phyloP scores from a whole-genome alignment of 2,113 vertebrate genomes.

The Pluvianellus socialis region DNA sequence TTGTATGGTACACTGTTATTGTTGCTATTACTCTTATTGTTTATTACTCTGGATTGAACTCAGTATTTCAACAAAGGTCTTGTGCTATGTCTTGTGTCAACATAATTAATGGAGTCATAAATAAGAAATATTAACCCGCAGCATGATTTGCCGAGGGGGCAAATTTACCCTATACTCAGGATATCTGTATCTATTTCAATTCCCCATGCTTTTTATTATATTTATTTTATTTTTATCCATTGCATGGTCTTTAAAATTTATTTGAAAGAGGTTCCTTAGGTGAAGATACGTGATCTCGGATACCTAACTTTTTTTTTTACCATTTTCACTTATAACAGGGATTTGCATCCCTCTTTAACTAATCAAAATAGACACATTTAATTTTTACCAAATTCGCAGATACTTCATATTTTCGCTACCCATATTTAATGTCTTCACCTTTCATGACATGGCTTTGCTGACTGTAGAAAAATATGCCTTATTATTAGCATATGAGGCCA shows the following conservation, averaged over 20 bases:
- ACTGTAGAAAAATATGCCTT: not conserved
- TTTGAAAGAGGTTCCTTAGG: not conserved
- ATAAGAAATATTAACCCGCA: not conserved
- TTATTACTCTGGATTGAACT: not conserved
- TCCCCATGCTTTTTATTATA: not conserved
- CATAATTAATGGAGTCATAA: not conserved
- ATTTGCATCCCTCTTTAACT: not conserved
- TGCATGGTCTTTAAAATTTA: not conserved
- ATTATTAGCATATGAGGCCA: not conserved
- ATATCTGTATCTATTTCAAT: not conserved
- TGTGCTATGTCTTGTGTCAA: not conserved
- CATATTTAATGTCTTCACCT: not conserved
- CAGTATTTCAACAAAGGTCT: not conserved
- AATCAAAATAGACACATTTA: not conserved
- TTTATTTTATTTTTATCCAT: not conserved
- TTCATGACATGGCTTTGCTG: not conserved
- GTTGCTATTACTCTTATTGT: not conserved
- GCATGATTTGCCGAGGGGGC: not conserved
- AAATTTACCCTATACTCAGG: not conserved
- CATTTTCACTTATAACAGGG: not conserved
- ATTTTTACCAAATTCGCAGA: not conserved
- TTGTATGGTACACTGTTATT: not conserved
- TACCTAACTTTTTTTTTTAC: not conserved
- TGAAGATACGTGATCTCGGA: not conserved
- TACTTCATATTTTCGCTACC: not conserved